Evolutionary conservation across 1,140 invertebrate species (phyloP), one percentile per base, ranked within the genome.

Genomic region (Scaptomyza hsui): DNA sequence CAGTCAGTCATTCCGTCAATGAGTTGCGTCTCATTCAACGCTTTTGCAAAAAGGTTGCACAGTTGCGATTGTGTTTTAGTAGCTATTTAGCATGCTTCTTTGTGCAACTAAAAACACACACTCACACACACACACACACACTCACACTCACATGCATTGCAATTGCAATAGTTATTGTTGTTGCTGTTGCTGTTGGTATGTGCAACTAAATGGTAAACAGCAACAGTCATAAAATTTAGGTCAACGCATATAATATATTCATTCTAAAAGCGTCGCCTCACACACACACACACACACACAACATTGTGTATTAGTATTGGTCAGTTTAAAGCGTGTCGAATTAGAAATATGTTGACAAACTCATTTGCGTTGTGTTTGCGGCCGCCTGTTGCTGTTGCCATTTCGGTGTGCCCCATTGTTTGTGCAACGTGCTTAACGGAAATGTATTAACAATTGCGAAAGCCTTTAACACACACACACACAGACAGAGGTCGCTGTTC

Each of bases 191-290:
- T 42, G 16, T 44, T 44, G 41, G 15, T 16, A 9, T 44, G 32
- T 42, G 73, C 74, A 69, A 76, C 69, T 60, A 74, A 77, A 77
- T 70, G 72, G 71, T 65, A 70, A 77, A 72, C 59, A 64, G 39
- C 61, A 72, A 64, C 44, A 75, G 53, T 57, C 68, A 69, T 69
- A 29, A 64, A 71, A 77, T 77, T 77, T 77, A 75, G 75, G 75
- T 77, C 72, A 77, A 75, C 75, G 72, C 72, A 77, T 65, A 70
- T 77, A 75, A 77, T 70, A 77, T 75, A 77, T 75, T 59, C 75
- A 76, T 75, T 75, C 69, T 75, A 67, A 72, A 68, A 49, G 64
- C 56, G 42, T 67, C 41, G 51, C 4, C 26, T 6, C 39, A 39
- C 51, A 13, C 16, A 41, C 10, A 32, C 45, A 15, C 32, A 32